Conservation (phyloP, 2,888 invertebrate genomes). For the Eupeodes latifasciatus region DNA sequence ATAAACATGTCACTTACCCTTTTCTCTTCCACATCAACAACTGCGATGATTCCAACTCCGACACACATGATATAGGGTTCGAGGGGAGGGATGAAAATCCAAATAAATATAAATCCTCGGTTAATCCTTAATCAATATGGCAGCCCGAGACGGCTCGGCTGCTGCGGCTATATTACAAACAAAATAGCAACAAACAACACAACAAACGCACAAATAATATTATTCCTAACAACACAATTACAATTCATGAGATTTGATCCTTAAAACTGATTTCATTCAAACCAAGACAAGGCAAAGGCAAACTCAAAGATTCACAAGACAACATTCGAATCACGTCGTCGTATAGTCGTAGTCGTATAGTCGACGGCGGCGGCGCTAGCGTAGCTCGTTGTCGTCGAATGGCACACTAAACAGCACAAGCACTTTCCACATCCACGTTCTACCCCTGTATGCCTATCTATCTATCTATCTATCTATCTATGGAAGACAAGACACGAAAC, state of each 20-base stretch:
- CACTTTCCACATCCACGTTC: not conserved
- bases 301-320: slow-evolving; percentile 21
- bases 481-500: slow-evolving; percentile 37
- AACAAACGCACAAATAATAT: slow-evolving; percentile 15
- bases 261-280: slow-evolving; percentile 46
- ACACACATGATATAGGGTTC: not conserved
- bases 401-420: slow-evolving; percentile 52
- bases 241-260: slow-evolving; percentile 63
- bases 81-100: slow-evolving; percentile 33
- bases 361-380: too few species aligned
- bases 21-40: not conserved
- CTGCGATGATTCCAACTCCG: too few species aligned
- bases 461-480: slow-evolving; percentile 10
- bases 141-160: not conserved
- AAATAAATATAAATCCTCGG: slow-evolving; percentile 48
- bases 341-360: not conserved
- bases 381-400: slow-evolving; percentile 5
- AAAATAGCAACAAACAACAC: slow-evolving; percentile 4
- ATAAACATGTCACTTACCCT: slow-evolving; percentile 49
- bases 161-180: not conserved
- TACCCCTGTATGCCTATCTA: not conserved
- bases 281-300: not conserved
- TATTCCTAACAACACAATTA: slow-evolving; percentile 29
- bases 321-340: slow-evolving; percentile 61
- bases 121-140: slow-evolving; percentile 60